These are phyloP conservation scores for Microchirus variegatus DNA, from an alignment of 2,797 vertebrate species.

Conservation along the genomic window DNA sequence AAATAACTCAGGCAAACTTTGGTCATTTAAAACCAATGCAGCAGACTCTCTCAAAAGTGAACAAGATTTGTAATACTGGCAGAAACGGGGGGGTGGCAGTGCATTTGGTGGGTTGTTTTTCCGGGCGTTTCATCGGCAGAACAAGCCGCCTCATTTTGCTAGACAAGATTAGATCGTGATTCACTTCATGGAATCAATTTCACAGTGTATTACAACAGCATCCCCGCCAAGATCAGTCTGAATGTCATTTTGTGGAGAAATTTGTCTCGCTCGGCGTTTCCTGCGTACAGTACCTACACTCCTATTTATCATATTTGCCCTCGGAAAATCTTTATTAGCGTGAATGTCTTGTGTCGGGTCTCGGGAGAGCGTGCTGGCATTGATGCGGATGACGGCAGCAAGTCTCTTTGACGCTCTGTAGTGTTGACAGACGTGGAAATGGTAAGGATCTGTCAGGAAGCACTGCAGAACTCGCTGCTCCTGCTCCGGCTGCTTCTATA, in stretches of 20 bases:
- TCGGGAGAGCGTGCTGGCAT: slow-evolving; percentile 49
- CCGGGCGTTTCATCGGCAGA: slow-evolving; percentile 53
- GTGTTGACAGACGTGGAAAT: slow-evolving; percentile 65
- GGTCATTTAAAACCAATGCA: slow-evolving; percentile 4
- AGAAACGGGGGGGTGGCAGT: slow-evolving; percentile 15
- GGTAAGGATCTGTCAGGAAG: slow-evolving; percentile 59
- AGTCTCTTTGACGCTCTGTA: slow-evolving; percentile 51
- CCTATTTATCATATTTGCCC: slow-evolving; percentile 78
- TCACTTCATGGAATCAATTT: slow-evolving; percentile 86
- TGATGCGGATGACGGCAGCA: slow-evolving; percentile 62
- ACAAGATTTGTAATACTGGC: slow-evolving; percentile 18
- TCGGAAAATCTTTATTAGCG: slow-evolving; percentile 80
- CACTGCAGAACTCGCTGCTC: slow-evolving; percentile 47
- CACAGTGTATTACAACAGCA: slow-evolving; percentile 79
- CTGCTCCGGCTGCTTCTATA: slow-evolving; percentile 55
- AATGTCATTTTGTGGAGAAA: slow-evolving; percentile 77
- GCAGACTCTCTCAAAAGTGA: neutral
- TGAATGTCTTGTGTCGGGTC: slow-evolving; percentile 63
- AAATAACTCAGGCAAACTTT: slow-evolving; percentile 13
- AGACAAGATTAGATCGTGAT: slow-evolving; percentile 77
- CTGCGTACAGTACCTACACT: slow-evolving; percentile 68
- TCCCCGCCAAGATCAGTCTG: slow-evolving; percentile 73
- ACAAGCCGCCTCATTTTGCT: slow-evolving; percentile 72
- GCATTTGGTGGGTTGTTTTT: slow-evolving; percentile 38
- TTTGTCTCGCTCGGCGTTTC: slow-evolving; percentile 73